Conservation (phyloP, 2,113 vertebrate species). For the Pandion haliaetus region DNA sequence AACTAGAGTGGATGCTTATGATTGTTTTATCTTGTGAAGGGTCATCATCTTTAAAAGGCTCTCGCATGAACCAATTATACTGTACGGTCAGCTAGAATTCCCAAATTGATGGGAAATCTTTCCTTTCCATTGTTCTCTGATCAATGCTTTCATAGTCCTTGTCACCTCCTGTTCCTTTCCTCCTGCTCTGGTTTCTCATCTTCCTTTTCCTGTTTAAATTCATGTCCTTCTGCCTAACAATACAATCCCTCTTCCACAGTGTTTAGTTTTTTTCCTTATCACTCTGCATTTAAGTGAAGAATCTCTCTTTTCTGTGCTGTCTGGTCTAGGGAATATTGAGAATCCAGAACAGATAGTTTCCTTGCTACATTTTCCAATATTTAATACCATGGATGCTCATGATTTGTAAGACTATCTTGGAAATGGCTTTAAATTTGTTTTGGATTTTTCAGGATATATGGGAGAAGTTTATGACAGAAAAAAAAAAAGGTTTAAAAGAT, state of each 20-base stretch:
- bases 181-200: neutral
- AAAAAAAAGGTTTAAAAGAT: neutral
- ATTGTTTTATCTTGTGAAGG: neutral
- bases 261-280: neutral
- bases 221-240: neutral
- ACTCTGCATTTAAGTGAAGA: neutral
- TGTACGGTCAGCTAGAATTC: neutral
- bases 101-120: neutral
- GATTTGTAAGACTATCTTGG: neutral
- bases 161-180: neutral
- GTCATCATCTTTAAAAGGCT: neutral
- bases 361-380: neutral
- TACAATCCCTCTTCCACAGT: neutral
- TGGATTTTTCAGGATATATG: neutral
- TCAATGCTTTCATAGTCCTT: neutral
- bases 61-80: neutral
- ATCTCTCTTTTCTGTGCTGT: neutral
- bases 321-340: neutral
- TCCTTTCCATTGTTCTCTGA: neutral
- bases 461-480: neutral
- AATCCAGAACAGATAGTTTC: neutral
- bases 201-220: neutral
- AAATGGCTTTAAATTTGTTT: neutral
- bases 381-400: neutral
- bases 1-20: neutral